Conservation (phyloP, 2,888 invertebrate genomes). For the Pristionchus maxplancki region DNA sequence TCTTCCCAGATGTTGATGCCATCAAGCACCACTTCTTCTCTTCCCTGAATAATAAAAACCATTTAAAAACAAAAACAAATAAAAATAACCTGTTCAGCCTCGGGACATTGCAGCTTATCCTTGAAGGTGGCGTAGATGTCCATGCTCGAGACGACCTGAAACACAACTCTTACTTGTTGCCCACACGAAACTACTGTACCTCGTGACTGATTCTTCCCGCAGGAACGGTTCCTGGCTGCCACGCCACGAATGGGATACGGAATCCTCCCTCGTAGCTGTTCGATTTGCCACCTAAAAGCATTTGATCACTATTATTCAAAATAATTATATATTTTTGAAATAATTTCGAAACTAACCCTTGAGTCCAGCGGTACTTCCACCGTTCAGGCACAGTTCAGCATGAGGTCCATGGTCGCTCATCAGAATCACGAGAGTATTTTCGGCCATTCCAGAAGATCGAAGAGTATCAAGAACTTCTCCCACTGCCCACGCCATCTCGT, state of each 20-base stretch:
- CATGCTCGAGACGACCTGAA: slow-evolving; percentile 70
- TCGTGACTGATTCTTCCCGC: slow-evolving; percentile 68
- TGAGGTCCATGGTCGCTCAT: slow-evolving; percentile 81
- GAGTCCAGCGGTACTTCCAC: slow-evolving; percentile 78
- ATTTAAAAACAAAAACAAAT: not conserved
- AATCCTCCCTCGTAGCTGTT: slow-evolving; percentile 82
- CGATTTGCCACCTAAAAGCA: slow-evolving; percentile 80
- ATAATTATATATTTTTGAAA: too few relatives aligned
- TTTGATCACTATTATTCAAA: too few relatives aligned
- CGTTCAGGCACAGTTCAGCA: slow-evolving; percentile 78
- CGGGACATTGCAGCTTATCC: not conserved
- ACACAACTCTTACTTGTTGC: not conserved
- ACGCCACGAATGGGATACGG: slow-evolving; percentile 81
- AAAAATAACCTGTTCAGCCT: slow-evolving; percentile 9
- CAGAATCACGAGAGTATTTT: slow-evolving; percentile 80
- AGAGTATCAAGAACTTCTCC: slow-evolving; percentile 79
- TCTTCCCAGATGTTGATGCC: slow-evolving; percentile 72
- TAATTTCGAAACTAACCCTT: slow-evolving; percentile 66
- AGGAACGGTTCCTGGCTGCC: slow-evolving; percentile 80
- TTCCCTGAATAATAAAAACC: not conserved
- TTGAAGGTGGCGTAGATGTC: slow-evolving; percentile 74
- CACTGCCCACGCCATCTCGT: slow-evolving; percentile 81
- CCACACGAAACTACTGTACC: not conserved
- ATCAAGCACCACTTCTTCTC: slow-evolving; percentile 57
- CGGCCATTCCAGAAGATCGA: slow-evolving; percentile 72